Evolutionary conservation across 2,888 invertebrate species (phyloP), one percentile per base, ranked within the genome.

Genomic region (Hirtodrosophila trivittata): DNA sequence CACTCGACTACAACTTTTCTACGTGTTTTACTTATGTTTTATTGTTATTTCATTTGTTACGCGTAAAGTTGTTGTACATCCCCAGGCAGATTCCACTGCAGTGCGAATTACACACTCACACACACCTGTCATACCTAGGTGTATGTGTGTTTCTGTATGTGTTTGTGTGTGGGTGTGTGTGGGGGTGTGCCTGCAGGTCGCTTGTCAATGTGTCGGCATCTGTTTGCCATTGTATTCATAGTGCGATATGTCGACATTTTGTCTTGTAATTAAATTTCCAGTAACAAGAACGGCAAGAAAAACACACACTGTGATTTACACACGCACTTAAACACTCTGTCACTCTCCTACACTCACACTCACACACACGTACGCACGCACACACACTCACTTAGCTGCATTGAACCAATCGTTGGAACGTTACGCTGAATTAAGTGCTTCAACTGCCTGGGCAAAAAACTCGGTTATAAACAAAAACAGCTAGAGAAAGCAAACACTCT

Each of bases 201-300:
- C 10, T 13, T 33, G 25, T n/a, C 32, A 45, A 18, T 57, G 75
- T 58, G n/a, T n/a, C n/a, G n/a, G n/a, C n/a, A n/a, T n/a, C n/a
- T n/a, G n/a, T n/a, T 57, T 73, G 57, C 49, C 49, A 55, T 66
- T 77, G 81, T 62, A 67, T 77, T 75, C 70, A 74, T 77, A 64
- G 63, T 49, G 64, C 49, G 71, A 77, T 68, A 71, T 75, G 85
- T 68, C 59, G 66, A 65, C 78, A 68, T 82, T 78, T 86, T 85
- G 66, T 64, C 63, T 65, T 66, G 80, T 85, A 80, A 85, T 80
- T 80, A 78, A 78, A 83, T 75, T 78, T 66, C 54, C 63, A 43
- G 58, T 62, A 65, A 43, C 60, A 65, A 49, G 43, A 56, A 13
- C n/a, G 30, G n/a, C 26, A 57, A 28, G 30, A 38, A 39, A 37